phyloP scores from a whole-genome alignment of 2,888 invertebrate genomes.

The Drosophila kanekoi region DNA sequence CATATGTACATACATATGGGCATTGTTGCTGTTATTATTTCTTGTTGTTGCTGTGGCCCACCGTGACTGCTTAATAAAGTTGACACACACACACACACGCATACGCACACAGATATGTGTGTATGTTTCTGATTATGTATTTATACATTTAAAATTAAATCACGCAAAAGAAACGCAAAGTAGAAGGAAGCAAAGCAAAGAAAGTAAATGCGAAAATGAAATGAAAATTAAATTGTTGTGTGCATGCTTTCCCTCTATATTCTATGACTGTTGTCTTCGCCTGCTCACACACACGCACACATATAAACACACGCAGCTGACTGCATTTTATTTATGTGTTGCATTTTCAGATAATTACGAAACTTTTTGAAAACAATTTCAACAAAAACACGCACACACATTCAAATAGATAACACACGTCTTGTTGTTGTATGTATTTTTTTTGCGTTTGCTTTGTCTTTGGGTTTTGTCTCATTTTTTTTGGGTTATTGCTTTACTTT shows the following conservation, averaged over 20 bases:
- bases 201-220: constrained; percentile 42
- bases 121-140: constrained; percentile 18
- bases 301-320: constrained; percentile 46
- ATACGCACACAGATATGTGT: not conserved
- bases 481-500: constrained; percentile 44
- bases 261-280: constrained; percentile 24
- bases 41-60: constrained; percentile 7
- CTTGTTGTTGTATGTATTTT: constrained; percentile 35
- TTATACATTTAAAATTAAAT: constrained; percentile 28
- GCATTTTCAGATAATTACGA: constrained; percentile 62
- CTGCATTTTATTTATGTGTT: constrained; percentile 39
- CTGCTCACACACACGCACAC: constrained; percentile 6
- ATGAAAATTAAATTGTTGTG: constrained; percentile 40
- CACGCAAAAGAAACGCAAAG: constrained; percentile 6
- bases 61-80: constrained; percentile 13
- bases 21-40: constrained; percentile 13
- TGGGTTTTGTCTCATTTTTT: constrained; percentile 6
- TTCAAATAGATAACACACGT: constrained; percentile 28
- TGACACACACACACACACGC: constrained; percentile 5
- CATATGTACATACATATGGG: not conserved
- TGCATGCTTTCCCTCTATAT: constrained; percentile 29
- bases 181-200: constrained; percentile 10
- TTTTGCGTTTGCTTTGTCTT: constrained; percentile 39
- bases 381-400: constrained; percentile 43
- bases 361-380: constrained; percentile 56